Percentiles rank a stretch among this genome's conserved stretches.
Conservation (phyloP, 2,888 invertebrate species). For the Hoplodrina ambigua region DNA sequence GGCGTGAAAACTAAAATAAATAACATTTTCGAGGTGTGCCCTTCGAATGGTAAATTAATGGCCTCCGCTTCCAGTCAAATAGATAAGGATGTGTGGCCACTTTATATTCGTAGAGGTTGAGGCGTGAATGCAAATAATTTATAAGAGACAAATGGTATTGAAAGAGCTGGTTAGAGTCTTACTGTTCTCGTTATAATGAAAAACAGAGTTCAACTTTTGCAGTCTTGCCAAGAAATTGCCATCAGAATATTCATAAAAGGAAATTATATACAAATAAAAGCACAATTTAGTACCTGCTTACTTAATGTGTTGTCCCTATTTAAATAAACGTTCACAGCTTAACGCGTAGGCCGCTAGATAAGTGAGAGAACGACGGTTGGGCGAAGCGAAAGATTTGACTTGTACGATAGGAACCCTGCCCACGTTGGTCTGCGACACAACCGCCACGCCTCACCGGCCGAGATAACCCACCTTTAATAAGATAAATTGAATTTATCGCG, state of each 20-base stretch:
- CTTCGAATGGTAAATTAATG: slow-evolving; percentile 62
- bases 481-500: slow-evolving; percentile 82
- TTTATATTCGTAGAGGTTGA: slow-evolving; percentile 44
- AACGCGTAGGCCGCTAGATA: slow-evolving; percentile 66
- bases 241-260: slow-evolving; percentile 36
- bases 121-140: slow-evolving; percentile 50
- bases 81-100: slow-evolving; percentile 56
- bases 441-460: slow-evolving; percentile 63
- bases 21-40: slow-evolving; percentile 60
- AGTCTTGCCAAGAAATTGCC: slow-evolving; percentile 12
- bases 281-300: slow-evolving; percentile 49
- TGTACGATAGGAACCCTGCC: slow-evolving; percentile 66
- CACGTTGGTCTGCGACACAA: slow-evolving; percentile 73
- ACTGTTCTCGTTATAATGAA: slow-evolving; percentile 29
- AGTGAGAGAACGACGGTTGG: slow-evolving; percentile 57
- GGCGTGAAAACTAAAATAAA: slow-evolving; percentile 71
- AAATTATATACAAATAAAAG: slow-evolving; percentile 30
- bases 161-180: slow-evolving; percentile 24
- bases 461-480: slow-evolving; percentile 76
- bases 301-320: slow-evolving; percentile 57
- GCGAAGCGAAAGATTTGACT: slow-evolving; percentile 62
- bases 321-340: slow-evolving; percentile 58
- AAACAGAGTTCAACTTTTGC: slow-evolving; percentile 19
- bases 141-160: slow-evolving; percentile 50
- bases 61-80: slow-evolving; percentile 48